These are phyloP conservation scores for Gymnarchus niloticus DNA, from an alignment of 2,113 vertebrate genomes.

Conservation along the genomic window DNA sequence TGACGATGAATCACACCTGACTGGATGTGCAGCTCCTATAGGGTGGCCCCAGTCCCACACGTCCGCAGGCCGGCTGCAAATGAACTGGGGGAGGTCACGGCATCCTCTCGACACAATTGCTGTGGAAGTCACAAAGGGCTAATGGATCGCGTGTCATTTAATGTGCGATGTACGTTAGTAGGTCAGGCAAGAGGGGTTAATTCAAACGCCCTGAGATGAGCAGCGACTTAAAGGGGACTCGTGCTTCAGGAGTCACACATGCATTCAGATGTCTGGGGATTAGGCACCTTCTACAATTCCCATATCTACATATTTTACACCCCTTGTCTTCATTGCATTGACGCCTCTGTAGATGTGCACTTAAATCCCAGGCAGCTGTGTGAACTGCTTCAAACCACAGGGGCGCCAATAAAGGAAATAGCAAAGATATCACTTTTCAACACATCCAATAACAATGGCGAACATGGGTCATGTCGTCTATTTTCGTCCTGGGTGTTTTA, in stretches of 20 bases:
- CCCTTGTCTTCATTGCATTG: neutral
- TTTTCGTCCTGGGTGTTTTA: constrained; percentile 54
- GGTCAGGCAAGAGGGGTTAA: constrained; percentile 12
- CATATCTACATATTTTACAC: neutral
- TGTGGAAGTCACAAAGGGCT: constrained; percentile 11
- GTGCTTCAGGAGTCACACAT: neutral
- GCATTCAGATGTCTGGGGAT: neutral
- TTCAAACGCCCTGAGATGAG: constrained; percentile 50
- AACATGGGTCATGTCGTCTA: constrained; percentile 52
- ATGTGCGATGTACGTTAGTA: constrained; percentile 64
- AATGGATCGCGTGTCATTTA: constrained; percentile 54
- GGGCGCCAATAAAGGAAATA: constrained; percentile 56
- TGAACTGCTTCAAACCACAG: constrained; percentile 31
- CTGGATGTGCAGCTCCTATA: constrained; percentile 57
- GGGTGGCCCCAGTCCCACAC: constrained; percentile 52
- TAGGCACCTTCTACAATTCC: neutral
- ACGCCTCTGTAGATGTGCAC: neutral
- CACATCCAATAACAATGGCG: constrained; percentile 62
- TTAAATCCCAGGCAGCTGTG: neutral
- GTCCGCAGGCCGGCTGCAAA: constrained; percentile 58
- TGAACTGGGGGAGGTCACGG: constrained; percentile 47
- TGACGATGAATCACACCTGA: constrained; percentile 54
- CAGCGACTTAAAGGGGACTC: constrained; percentile 18
- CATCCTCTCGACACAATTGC: constrained; percentile 29
- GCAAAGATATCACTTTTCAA: constrained; percentile 64